Conservation (phyloP, 2,797 vertebrate genomes). For the Anolis apletophallus region DNA sequence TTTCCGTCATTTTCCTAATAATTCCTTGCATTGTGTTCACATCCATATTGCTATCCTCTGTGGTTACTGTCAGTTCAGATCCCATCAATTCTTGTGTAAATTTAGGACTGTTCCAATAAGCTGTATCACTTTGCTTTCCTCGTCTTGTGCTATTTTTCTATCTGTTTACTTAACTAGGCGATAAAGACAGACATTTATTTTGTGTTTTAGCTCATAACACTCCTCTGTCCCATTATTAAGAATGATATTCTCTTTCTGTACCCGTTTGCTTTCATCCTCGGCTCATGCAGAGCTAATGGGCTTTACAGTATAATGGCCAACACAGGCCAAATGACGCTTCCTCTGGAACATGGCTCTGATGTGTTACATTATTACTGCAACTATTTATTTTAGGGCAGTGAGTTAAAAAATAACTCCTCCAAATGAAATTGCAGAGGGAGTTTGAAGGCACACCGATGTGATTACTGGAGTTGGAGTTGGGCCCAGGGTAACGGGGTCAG, state of each 20-base stretch:
- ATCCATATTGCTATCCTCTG: neutral
- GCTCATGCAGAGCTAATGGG: neutral
- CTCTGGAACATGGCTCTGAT: neutral
- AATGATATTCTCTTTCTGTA: neutral
- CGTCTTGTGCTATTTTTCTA: neutral
- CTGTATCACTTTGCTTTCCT: neutral
- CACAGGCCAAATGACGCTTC: neutral
- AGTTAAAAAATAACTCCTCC: constrained; percentile 10
- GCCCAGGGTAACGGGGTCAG: constrained; percentile 28
- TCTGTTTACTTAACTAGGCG: neutral
- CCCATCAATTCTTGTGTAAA: neutral
- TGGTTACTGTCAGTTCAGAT: neutral
- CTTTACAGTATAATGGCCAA: neutral
- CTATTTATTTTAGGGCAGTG: constrained; percentile 34
- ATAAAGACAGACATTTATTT: neutral
- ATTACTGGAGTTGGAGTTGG: constrained; percentile 26
- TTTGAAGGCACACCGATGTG: constrained; percentile 18
- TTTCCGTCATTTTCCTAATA: neutral
- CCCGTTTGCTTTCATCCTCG: neutral
- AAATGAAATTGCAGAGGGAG: constrained; percentile 6
- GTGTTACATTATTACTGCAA: constrained; percentile 19
- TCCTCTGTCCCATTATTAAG: neutral
- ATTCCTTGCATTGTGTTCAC: neutral
- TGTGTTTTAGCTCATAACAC: neutral
- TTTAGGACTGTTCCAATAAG: neutral